Evolutionary conservation across 2,888 invertebrate species (phyloP), one percentile per base, ranked within the genome.

Genomic region (Choreutis nemorana): DNA sequence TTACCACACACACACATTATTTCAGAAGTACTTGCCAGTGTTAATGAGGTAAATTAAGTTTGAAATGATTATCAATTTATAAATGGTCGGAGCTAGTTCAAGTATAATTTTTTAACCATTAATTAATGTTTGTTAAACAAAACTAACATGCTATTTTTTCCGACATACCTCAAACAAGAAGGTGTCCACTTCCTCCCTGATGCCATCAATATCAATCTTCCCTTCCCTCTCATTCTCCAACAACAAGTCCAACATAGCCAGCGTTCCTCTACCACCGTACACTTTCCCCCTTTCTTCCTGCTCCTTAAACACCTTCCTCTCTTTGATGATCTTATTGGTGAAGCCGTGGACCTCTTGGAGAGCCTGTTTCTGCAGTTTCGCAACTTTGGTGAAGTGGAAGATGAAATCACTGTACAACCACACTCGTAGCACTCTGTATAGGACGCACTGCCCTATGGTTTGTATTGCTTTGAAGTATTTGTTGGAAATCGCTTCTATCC

Each of bases 131-230:
- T 21, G 9, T 3, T n/a, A n/a, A n/a, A 3, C n/a, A 7, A 20
- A 20, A 20, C 2, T 28, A 16, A 15, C 5, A 28, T 10, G 26
- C 9, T 9, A 28, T 12, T n/a, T 16, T 8, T n/a, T n/a, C 9
- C n/a, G 3, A 14, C 50, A 59, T 50, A 83, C 85, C 56, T 83
- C 87, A 61, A 88, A 88, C 82, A 87, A 83, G 41, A 88, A 87
- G 0, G 87, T 88, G 40, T 88, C 85, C 0, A 87, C 85, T 63
- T 89, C 86, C 47, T 87, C 85, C 31, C 83, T 70, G 26, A 88
- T 82, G 30, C 85, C 85, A 13, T 75, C 50, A 39, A 83, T 75
- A 9, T 80, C 81, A 11, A 87, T 60, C 33, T 67, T 54, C 1
- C 82, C 83, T 35, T 82, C 73, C 26, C 78, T 70, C 38, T 78